These are phyloP conservation scores for Parthenolecanium corni DNA, from an alignment of 2,888 invertebrate species.

Conservation along the genomic window DNA sequence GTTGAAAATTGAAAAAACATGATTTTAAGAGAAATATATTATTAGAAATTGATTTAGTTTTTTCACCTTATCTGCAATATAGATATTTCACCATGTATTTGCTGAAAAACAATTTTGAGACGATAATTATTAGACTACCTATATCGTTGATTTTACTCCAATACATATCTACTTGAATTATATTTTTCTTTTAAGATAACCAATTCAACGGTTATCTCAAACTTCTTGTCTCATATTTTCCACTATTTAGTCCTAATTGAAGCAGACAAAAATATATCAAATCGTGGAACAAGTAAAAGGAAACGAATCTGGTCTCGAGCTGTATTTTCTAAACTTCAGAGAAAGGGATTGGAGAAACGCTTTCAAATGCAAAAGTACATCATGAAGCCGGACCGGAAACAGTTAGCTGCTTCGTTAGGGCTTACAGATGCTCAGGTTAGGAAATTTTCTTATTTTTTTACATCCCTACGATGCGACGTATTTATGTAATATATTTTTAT, in stretches of 20 bases:
- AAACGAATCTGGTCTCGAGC: conserved; percentile 92
- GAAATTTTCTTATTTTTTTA: conserved; percentile 3
- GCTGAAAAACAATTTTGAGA: no score
- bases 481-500: neutral
- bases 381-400: conserved; percentile 84
- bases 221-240: neutral
- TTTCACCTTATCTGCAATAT: no score
- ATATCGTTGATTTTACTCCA: no score
- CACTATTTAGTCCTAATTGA: conserved; percentile 19
- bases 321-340: conserved; percentile 84
- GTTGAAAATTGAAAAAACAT: no score
- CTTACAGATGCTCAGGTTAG: conserved; percentile 83
- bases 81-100: no score
- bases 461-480: no score
- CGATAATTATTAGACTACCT: no score
- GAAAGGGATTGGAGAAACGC: conserved; percentile 84
- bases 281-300: conserved; percentile 44
- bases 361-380: conserved; percentile 93
- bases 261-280: neutral
- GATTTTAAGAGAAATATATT: no score
- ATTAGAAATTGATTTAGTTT: no score
- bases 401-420: conserved; percentile 80
- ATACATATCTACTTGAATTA: no score
- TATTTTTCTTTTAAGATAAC: no score
- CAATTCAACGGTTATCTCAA: no score